Evolutionary conservation across 2,888 invertebrate genomes (phyloP).

Genomic region (Silvanus unidentatus): DNA sequence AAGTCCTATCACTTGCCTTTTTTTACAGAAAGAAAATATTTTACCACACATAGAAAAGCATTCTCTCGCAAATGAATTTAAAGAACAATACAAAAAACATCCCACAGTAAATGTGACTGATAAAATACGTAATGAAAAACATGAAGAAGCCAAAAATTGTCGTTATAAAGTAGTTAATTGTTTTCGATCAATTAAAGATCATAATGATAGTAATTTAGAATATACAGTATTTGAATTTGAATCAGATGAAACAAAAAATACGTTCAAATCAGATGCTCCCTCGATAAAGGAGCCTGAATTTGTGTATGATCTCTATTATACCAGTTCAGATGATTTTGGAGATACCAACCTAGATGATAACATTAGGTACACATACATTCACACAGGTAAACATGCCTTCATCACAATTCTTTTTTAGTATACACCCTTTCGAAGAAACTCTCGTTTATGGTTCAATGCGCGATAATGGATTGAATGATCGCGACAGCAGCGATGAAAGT

Average conservation of each 20-base stretch:
- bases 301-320: constrained; percentile 62
- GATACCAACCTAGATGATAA: constrained; percentile 45
- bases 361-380: constrained; percentile 35
- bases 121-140: constrained; percentile 47
- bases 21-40: constrained; percentile 45
- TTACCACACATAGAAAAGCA: constrained; percentile 46
- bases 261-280: background rate
- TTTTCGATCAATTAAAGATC: constrained; percentile 45
- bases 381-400: constrained; percentile 6
- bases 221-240: constrained; percentile 57
- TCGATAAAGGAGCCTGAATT: constrained; percentile 36
- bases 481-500: constrained; percentile 49
- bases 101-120: constrained; percentile 42
- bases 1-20: background rate
- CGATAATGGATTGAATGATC: constrained; percentile 37
- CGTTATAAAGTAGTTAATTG: constrained; percentile 58
- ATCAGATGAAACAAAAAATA: constrained; percentile 32
- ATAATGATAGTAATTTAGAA: constrained; percentile 29
- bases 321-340: constrained; percentile 47
- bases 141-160: constrained; percentile 47
- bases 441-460: constrained; percentile 39
- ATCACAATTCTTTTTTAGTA: constrained; percentile 29
- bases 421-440: constrained; percentile 44
- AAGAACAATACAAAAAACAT: constrained; percentile 48
- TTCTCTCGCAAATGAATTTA: constrained; percentile 39